Evolutionary conservation across 2,113 vertebrate species (phyloP).

Genomic region (Melozone crissalis): DNA sequence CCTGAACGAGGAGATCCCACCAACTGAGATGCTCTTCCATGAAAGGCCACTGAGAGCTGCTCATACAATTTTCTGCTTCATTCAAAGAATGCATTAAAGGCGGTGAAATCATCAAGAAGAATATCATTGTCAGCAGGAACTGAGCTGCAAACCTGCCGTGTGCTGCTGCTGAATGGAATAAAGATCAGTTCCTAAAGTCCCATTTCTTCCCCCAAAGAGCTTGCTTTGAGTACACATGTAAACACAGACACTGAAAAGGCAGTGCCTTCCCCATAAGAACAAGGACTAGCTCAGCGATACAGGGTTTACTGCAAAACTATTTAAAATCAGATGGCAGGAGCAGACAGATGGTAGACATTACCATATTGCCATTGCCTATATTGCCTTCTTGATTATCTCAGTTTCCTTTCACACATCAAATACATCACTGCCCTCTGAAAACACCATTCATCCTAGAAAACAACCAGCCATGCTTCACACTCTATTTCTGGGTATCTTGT

Average conservation of each 20-base stretch:
- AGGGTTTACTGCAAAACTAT: background rate
- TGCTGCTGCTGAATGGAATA: slow-evolving; percentile 41
- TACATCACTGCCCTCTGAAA: background rate
- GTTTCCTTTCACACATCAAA: slow-evolving; percentile 40
- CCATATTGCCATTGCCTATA: background rate
- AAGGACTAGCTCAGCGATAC: background rate
- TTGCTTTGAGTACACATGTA: background rate
- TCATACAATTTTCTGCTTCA: slow-evolving; percentile 14
- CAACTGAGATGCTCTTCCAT: slow-evolving; percentile 40
- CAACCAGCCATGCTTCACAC: background rate
- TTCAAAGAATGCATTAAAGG: slow-evolving; percentile 62
- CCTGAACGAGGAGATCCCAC: background rate
- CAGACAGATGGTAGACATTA: slow-evolving; percentile 28
- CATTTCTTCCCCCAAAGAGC: background rate
- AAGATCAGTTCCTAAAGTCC: background rate
- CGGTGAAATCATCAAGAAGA: slow-evolving; percentile 64
- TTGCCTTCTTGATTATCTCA: slow-evolving; percentile 25
- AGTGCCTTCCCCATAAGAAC: background rate
- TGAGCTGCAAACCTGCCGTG: slow-evolving; percentile 35
- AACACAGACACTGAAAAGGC: slow-evolving; percentile 4
- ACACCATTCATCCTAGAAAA: background rate
- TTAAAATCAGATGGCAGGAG: slow-evolving; percentile 8
- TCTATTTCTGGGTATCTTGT: background rate
- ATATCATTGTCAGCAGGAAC: slow-evolving; percentile 45
- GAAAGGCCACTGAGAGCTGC: slow-evolving; percentile 42